Evolutionary conservation across 2,888 invertebrate species (phyloP).

Genomic region (Hymenopus coronatus): DNA sequence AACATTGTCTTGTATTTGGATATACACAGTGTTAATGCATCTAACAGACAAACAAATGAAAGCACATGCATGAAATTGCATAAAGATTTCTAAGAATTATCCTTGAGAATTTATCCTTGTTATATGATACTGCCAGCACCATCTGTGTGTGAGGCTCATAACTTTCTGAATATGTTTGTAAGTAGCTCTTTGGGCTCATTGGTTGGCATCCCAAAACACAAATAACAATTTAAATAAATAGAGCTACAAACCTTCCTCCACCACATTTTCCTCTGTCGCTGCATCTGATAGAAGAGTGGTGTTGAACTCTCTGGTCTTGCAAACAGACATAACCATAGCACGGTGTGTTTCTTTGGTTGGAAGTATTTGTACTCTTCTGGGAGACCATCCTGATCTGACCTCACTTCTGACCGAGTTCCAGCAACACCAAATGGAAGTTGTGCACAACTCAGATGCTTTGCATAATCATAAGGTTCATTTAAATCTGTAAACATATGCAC

Average conservation of each 20-base stretch:
- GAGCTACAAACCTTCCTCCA: slow-evolving; percentile 66
- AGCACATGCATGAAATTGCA: no score
- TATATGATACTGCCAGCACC: no score
- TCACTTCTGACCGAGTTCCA: slow-evolving; percentile 40
- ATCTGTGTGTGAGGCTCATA: no score
- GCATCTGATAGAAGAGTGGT: slow-evolving; percentile 71
- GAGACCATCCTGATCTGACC: background rate
- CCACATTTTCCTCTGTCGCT: slow-evolving; percentile 76
- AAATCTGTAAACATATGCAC: slow-evolving; percentile 20
- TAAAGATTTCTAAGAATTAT: no score
- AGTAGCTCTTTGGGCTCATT: no score
- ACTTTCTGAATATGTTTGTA: no score
- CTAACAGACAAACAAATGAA: no score
- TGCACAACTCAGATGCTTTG: slow-evolving; percentile 44
- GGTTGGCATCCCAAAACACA: no score
- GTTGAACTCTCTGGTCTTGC: slow-evolving; percentile 41
- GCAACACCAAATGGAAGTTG: slow-evolving; percentile 51
- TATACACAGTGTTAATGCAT: no score
- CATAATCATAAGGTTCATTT: slow-evolving; percentile 42
- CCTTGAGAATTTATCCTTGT: no score
- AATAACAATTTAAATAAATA: no score
- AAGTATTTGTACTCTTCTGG: slow-evolving; percentile 19
- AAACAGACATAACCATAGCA: slow-evolving; percentile 37
- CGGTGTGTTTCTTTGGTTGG: slow-evolving; percentile 29
- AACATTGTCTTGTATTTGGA: no score